Conservation (phyloP, 2,888 invertebrate species). For the Biston stratarius region DNA sequence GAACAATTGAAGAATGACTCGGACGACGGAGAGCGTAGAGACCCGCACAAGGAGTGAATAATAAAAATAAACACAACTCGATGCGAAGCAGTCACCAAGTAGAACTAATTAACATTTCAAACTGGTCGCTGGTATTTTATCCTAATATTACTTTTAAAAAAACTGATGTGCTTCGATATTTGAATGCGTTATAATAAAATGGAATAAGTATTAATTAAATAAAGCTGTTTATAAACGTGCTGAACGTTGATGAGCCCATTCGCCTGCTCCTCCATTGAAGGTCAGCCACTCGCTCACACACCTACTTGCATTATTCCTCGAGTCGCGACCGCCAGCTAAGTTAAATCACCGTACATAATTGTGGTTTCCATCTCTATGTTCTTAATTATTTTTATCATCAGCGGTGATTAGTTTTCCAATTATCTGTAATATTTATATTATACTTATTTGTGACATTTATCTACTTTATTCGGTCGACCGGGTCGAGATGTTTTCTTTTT, state of each 20-base stretch:
- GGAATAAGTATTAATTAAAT: conserved; percentile 58
- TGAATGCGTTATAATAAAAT: conserved; percentile 56
- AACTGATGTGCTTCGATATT: conserved; percentile 41
- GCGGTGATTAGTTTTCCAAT: conserved; percentile 8
- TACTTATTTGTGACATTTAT: not conserved
- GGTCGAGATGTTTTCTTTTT: not conserved
- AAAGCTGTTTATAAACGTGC: conserved; percentile 65
- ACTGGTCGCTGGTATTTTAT: conserved; percentile 45
- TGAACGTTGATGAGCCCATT: conserved; percentile 75
- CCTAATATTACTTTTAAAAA: conserved; percentile 38
- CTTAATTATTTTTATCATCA: conserved; percentile 21
- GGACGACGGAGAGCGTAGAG: conserved; percentile 35
- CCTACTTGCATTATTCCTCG: conserved; percentile 59
- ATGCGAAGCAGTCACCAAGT: conserved; percentile 37
- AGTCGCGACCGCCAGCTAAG: conserved; percentile 49
- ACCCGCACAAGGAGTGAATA: conserved; percentile 31
- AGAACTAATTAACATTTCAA: conserved; percentile 50
- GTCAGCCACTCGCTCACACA: conserved; percentile 70
- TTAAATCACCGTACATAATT: conserved; percentile 30
- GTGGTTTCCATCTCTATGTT: conserved; percentile 21
- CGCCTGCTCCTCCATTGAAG: conserved; percentile 70
- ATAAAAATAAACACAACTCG: conserved; percentile 40
- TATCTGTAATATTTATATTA: conserved; percentile 8
- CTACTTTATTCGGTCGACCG: not conserved
- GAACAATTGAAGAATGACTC: conserved; percentile 52